Evolutionary conservation across 2,113 vertebrate species (phyloP).

Genomic region (human): GRCh38 chr1:207186001-207186500

Average conservation of each 20-base stretch:
- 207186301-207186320: too few species aligned
- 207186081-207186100: background rate
- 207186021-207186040: background rate
- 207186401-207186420: background rate
- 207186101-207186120: too few species aligned
- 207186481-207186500: background rate
- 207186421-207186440: background rate
- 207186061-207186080: background rate
- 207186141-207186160: too few species aligned
- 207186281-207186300: background rate
- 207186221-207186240: background rate
- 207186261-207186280: background rate
- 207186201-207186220: background rate
- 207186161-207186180: background rate
- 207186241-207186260: background rate
- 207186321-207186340: too few species aligned
- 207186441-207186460: background rate
- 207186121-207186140: too few species aligned
- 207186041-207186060: background rate
- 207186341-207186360: background rate
- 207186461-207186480: background rate
- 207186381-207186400: background rate
- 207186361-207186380: background rate
- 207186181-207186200: background rate
- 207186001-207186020: background rate